Evolutionary conservation across 2,888 invertebrate species (phyloP), one percentile per base, ranked within the genome.

Genomic region (Epinotia bilunana): DNA sequence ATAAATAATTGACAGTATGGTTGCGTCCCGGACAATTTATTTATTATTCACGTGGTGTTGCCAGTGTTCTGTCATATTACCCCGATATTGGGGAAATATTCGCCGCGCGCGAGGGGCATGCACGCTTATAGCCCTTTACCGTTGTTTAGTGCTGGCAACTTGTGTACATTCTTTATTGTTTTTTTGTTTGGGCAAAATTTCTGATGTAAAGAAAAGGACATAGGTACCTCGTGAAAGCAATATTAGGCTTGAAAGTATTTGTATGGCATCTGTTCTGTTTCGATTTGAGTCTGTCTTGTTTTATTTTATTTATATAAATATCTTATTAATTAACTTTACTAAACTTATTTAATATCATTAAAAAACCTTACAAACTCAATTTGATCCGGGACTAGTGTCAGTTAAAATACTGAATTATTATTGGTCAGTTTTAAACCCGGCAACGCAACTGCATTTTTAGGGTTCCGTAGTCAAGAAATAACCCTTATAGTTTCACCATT

Each of bases 11-110:
- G 92, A 92, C 89, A 84, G 84, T 84, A 85, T 87, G 86, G 87
- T 83, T 83, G 86, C 83, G 88, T 88, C 89, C 88, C 90, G 85
- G 82, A 83, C 86, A 86, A 86, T 86, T 86, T 90, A 92, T 92
- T 88, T 92, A 93, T 93, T 92, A 93, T 93, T 93, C 92, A 93
- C 83, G 83, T 84, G 81, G 83, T 91, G 91, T 90, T 90, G 89
- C 92, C 88, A 89, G 87, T 90, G 89, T 88, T 90, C 90, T 92
- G 92, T 92, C 92, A 91, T 92, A 92, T 93, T 92, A 92, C 88
- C 88, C 88, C 86, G 87, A 88, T 92, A 92, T 91, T 88, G 90
- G 88, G 87, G 87, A 92, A 91, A 92, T 93, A 92, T 91, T 88
- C 87, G 87, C 80, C 75, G 83, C 85, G 84, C 89, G 92, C 88